A percentile compares a stretch with the other conserved stretches of the same genome.
Conservation (phyloP, 2,113 vertebrate genomes). For the Mohoua ochrocephala region DNA sequence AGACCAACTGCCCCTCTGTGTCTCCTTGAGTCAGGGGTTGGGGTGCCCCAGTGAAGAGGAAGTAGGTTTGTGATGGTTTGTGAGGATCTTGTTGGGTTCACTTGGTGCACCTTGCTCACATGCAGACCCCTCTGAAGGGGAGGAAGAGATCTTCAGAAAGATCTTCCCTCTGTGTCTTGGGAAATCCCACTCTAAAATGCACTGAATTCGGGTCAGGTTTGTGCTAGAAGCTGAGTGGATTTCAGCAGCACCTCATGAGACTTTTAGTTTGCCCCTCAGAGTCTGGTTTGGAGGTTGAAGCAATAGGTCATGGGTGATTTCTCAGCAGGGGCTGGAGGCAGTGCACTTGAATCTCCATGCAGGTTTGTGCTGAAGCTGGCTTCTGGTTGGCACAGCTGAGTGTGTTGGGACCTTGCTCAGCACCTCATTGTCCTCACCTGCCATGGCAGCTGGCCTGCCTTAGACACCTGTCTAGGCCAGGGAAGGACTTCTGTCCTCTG, state of each 20-base stretch:
- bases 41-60: neutral
- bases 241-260: neutral
- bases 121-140: neutral
- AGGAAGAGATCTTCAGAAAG: neutral
- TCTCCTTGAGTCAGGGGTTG: neutral
- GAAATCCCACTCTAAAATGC: neutral
- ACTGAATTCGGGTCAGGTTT: neutral
- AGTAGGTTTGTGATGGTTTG: neutral
- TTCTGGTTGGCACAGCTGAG: neutral
- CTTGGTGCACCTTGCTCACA: neutral
- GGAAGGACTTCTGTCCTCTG: neutral
- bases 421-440: neutral
- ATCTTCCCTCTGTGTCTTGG: neutral
- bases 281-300: neutral
- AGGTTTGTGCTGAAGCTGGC: neutral
- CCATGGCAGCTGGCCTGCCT: neutral
- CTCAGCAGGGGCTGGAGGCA: neutral
- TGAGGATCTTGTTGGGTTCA: neutral
- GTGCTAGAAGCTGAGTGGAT: neutral
- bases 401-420: neutral
- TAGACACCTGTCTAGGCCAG: neutral
- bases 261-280: neutral
- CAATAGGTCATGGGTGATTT: neutral
- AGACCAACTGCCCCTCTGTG: neutral
- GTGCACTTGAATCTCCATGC: neutral